Evolutionary conservation across 2,113 vertebrate genomes (phyloP), one percentile per base, ranked within the genome.

Genomic region (Gopherus flavomarginatus): DNA sequence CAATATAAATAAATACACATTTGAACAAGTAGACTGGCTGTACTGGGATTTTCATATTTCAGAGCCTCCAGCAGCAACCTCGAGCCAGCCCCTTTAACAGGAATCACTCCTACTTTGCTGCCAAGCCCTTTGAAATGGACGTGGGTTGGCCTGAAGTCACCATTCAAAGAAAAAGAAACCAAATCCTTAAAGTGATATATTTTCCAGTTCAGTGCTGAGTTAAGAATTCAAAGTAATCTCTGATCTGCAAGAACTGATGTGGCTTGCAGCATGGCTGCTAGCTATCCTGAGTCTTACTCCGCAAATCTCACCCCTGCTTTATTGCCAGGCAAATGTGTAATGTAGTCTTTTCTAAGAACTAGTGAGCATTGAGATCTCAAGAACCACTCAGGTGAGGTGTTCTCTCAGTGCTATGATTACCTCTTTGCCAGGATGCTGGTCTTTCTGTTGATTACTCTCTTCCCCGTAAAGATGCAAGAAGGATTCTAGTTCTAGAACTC

Each of bases 401-500:
- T 85, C 16, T 19, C 16, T 10, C 26, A 2, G 24, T 19, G 12
- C 44, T 83, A 29, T 56, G 10, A 2, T 92, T 97, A 96, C 93
- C 94, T 96, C 72, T 56, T 94, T 24, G 56, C 53, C 85, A 77
- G 75, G 86, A 87, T 2, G 31, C 35, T 17, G 87, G 83, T 90
- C 89, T 44, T 79, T 87, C 93, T 95, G 4, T 26, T 6, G 86
- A 85, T 5, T 29, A 56, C 92, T n/a, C 87, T 94, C 91, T 92
- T 95, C 79, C 19, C 2, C 83, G 29, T 0, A 19, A 88, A 79
- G 82, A 47, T 38, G 52, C 0, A 10, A 86, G 44, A 9, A 7
- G 42, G 83, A 49, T 5, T n/a, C 79, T 84, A 57, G 22, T 19
- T n/a, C 44, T 47, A 54, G 26, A 22, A 16, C 26, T 29, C 44